phyloP scores from a whole-genome alignment of 2,888 invertebrate genomes.

The Chloroclystis v-ata region DNA sequence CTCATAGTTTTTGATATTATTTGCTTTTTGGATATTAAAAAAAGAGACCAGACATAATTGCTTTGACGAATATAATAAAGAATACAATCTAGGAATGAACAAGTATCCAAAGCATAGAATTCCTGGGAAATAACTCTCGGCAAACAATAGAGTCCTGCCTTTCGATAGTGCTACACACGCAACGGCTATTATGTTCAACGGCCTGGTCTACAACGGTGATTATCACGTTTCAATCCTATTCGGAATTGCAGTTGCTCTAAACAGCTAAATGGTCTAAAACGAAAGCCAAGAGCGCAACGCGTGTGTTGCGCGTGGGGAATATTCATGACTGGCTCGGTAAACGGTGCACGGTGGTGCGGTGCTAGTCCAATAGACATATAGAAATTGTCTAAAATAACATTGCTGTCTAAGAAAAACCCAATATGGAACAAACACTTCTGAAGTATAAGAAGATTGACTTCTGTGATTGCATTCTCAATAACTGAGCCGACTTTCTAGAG shows the following conservation, averaged over 20 bases:
- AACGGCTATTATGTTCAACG: not conserved
- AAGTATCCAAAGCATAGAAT: too few relatives aligned
- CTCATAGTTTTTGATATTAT: too few relatives aligned
- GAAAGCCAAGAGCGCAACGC: constrained; percentile 48
- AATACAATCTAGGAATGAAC: too few relatives aligned
- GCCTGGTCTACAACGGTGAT: constrained; percentile 57
- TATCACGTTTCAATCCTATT: constrained; percentile 65
- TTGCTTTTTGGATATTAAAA: too few relatives aligned
- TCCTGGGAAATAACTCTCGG: not conserved
- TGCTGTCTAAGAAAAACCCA: too few relatives aligned
- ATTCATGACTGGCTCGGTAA: constrained; percentile 53
- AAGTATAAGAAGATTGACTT: constrained; percentile 21
- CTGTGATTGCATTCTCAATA: constrained; percentile 21
- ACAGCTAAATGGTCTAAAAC: constrained; percentile 64
- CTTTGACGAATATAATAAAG: too few relatives aligned
- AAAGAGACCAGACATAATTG: too few relatives aligned
- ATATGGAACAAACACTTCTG: too few relatives aligned
- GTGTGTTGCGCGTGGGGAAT: constrained; percentile 56
- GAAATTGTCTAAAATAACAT: too few relatives aligned
- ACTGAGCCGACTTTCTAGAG: constrained; percentile 5
- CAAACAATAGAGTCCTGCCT: not conserved
- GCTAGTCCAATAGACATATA: constrained; percentile 35
- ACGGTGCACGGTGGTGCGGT: constrained; percentile 50
- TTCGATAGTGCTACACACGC: constrained; percentile 1
- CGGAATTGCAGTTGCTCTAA: constrained; percentile 52